Conservation (phyloP, 2,888 invertebrate species). For the Bembecia ichneumoniformis region DNA sequence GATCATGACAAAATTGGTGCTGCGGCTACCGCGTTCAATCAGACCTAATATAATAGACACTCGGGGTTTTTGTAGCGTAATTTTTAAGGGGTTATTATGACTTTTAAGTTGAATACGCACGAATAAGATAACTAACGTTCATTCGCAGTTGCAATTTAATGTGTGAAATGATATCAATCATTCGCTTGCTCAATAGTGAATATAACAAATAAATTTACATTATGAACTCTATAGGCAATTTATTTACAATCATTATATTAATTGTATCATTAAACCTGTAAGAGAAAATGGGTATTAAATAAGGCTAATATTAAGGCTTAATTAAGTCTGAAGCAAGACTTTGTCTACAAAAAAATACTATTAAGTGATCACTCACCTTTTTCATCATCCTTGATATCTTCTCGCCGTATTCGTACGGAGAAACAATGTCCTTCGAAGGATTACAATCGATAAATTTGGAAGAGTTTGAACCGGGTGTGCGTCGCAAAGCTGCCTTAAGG, state of each 20-base stretch:
- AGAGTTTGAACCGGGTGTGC: slow-evolving; percentile 71
- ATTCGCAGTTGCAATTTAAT: slow-evolving; percentile 33
- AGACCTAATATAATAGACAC: too few relatives aligned
- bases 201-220: slow-evolving; percentile 21
- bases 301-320: too few relatives aligned
- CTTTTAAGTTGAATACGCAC: slow-evolving; percentile 6
- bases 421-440: slow-evolving; percentile 77
- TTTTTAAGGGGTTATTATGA: too few relatives aligned
- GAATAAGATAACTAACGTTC: slow-evolving; percentile 39
- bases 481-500: slow-evolving; percentile 70
- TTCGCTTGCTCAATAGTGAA: slow-evolving; percentile 39
- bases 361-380: slow-evolving; percentile 68
- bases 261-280: too few relatives aligned
- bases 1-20: background rate
- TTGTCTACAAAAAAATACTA: too few relatives aligned
- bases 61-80: too few relatives aligned
- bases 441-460: slow-evolving; percentile 83
- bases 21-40: background rate
- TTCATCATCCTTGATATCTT: slow-evolving; percentile 86
- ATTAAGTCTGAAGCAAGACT: too few relatives aligned
- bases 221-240: slow-evolving; percentile 8
- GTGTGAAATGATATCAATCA: slow-evolving; percentile 38
- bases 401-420: slow-evolving; percentile 89
- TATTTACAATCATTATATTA: too few relatives aligned
- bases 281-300: too few relatives aligned